phyloP scores from a whole-genome alignment of 2,888 invertebrate species.

The Clanis bilineata region DNA sequence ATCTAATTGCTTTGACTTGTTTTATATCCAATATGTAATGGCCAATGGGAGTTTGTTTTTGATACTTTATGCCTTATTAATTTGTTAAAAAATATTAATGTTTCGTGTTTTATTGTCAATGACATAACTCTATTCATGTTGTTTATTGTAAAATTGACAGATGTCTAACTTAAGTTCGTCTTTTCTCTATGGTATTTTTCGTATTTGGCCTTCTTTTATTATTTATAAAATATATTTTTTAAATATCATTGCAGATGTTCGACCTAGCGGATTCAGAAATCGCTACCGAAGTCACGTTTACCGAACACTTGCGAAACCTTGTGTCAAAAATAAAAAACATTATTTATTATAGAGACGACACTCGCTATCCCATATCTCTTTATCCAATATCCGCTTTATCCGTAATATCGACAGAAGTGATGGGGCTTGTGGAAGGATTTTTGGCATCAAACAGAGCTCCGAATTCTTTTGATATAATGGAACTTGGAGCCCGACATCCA shows the following conservation, averaged over 20 bases:
- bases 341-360: slow-evolving; percentile 69
- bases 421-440: slow-evolving; percentile 84
- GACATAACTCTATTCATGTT: too few species aligned
- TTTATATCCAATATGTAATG: too few species aligned
- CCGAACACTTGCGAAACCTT: slow-evolving; percentile 83
- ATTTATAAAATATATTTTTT: neutral
- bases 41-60: too few species aligned
- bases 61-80: too few species aligned
- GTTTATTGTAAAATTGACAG: neutral
- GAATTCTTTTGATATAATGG: slow-evolving; percentile 74
- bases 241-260: slow-evolving; percentile 84
- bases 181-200: neutral
- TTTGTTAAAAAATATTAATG: too few species aligned
- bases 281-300: slow-evolving; percentile 86
- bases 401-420: slow-evolving; percentile 83
- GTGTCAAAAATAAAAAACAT: slow-evolving; percentile 78
- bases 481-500: slow-evolving; percentile 68
- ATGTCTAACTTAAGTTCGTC: neutral
- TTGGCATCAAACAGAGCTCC: slow-evolving; percentile 73
- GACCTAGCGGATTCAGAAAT: slow-evolving; percentile 84
- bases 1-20: too few species aligned
- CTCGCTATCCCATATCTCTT: slow-evolving; percentile 68
- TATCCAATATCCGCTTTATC: slow-evolving; percentile 82
- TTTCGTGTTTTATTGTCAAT: too few species aligned
- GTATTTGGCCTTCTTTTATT: neutral